A percentile compares a stretch with the other conserved stretches of the same genome.
Conservation (phyloP, 2,113 vertebrate species). For the human region GRCh38 chr11:33155501-33156000, state of each 20-base stretch:
- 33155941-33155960: background rate
- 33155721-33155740: constrained; percentile 45
- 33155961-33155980: background rate
- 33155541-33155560: constrained; percentile 38
- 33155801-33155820: constrained; percentile 29
- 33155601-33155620: background rate
- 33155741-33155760: background rate
- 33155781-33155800: background rate
- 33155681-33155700: constrained; percentile 15
- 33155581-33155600: constrained; percentile 17
- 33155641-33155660: constrained; percentile 53
- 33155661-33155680: background rate
- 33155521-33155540: background rate
- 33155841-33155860: background rate
- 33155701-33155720: background rate
- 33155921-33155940: background rate
- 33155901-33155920: constrained; percentile 35
- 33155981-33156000: constrained; percentile 26
- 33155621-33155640: background rate
- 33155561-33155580: constrained; percentile 21
- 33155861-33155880: background rate
- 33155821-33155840: constrained; percentile 18
- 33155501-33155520: constrained; percentile 13
- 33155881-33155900: background rate
- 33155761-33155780: constrained; percentile 43